A percentile compares a stretch with the other conserved stretches of the same genome.
These are phyloP conservation scores for Cheumatopsyche charites DNA, from an alignment of 1,140 invertebrate genomes.

Conservation along the genomic window DNA sequence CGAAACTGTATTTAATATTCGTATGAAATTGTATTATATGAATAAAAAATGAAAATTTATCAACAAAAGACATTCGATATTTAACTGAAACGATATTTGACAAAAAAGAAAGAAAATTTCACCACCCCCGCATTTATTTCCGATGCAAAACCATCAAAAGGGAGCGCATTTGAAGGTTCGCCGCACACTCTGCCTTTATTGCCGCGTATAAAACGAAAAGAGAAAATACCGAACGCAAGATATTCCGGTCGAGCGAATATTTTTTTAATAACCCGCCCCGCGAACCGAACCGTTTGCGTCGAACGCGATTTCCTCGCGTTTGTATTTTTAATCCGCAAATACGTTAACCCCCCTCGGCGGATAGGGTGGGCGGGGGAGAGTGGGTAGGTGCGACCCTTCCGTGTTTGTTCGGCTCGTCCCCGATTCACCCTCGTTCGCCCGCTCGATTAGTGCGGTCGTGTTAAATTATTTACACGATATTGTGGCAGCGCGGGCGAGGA, in stretches of 20 bases:
- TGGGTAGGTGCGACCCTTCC: constrained; percentile 18
- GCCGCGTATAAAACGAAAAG: no score
- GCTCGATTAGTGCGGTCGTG: constrained; percentile 45
- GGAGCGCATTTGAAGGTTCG: no score
- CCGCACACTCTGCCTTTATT: no score
- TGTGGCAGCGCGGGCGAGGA: constrained; percentile 35
- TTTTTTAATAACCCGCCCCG: constrained; percentile 9
- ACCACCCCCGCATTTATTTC: no score
- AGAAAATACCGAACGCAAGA: no score
- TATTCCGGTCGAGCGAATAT: background rate
- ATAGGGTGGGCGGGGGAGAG: background rate
- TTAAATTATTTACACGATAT: constrained; percentile 48
- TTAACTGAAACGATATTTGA: no score
- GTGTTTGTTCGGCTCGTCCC: constrained; percentile 29
- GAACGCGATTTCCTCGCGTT: constrained; percentile 5
- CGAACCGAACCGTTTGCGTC: background rate
- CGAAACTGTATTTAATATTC: no score
- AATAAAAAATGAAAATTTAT: no score
- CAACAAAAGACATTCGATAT: no score
- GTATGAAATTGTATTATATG: no score
- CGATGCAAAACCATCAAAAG: no score
- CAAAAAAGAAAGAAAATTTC: no score
- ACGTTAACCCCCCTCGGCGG: constrained; percentile 3
- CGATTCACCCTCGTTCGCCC: constrained; percentile 27
- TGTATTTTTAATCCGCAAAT: constrained; percentile 23